phyloP scores from a whole-genome alignment of 2,888 invertebrate species.

The Polymixis flavicincta region DNA sequence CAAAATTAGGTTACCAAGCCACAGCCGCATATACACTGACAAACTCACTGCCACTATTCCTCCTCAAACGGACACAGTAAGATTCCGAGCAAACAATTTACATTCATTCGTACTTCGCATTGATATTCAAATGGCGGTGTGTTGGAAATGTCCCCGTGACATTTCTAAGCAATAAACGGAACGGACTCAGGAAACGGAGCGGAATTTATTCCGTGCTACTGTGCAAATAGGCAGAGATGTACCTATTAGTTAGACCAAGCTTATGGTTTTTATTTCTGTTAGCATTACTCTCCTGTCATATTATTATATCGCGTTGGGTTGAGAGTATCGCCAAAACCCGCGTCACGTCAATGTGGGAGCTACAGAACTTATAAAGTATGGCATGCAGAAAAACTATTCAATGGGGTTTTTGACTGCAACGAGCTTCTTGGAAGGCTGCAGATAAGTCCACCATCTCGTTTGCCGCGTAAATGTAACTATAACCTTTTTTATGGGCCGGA shows the following conservation, averaged over 20 bases:
- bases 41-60: background rate
- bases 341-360: no score
- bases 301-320: no score
- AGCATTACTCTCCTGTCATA: no score
- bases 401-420: no score
- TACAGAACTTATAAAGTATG: no score
- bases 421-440: no score
- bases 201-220: conserved; percentile 50
- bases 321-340: no score
- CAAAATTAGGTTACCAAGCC: conserved; percentile 1
- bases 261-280: background rate
- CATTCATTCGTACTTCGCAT: conserved; percentile 44
- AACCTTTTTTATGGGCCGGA: no score
- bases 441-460: no score
- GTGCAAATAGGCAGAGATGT: conserved; percentile 33
- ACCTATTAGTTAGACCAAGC: background rate
- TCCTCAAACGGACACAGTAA: conserved; percentile 30
- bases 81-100: conserved; percentile 48
- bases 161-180: conserved; percentile 72
- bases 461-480: no score
- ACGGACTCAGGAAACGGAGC: conserved; percentile 61
- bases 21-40: background rate
- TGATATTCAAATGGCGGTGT: conserved; percentile 57
- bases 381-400: no score
- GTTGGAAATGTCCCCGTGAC: conserved; percentile 72